A percentile compares a stretch with the other conserved stretches of the same genome.
Conservation (phyloP, 2,113 vertebrate genomes). For the Pterocles orientalis region DNA sequence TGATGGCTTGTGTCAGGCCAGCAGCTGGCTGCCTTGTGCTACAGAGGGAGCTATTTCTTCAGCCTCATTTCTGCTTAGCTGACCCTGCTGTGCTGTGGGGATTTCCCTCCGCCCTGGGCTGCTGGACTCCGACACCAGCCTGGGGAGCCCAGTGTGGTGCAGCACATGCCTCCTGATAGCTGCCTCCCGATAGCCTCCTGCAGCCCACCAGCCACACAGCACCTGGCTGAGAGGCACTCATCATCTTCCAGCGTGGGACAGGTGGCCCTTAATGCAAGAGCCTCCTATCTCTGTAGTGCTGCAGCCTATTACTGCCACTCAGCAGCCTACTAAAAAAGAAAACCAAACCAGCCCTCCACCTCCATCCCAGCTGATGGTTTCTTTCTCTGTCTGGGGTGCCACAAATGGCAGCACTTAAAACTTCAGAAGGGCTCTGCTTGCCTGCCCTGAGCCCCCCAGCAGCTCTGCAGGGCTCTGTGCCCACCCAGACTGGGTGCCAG, state of each 20-base stretch:
- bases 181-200: background rate
- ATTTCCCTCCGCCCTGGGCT: background rate
- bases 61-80: background rate
- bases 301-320: background rate
- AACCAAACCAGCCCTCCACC: background rate
- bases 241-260: background rate
- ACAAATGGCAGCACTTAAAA: background rate
- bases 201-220: background rate
- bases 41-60: background rate
- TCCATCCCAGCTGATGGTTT: background rate
- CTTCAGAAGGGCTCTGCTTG: background rate
- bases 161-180: background rate
- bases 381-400: background rate
- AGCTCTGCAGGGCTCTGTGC: background rate
- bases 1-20: background rate
- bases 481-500: background rate
- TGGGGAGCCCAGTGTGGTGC: background rate
- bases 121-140: no score
- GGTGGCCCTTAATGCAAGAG: background rate
- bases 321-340: slow-evolving; percentile 22
- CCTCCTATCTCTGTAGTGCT: background rate
- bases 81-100: rapidly evolving
- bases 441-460: background rate
- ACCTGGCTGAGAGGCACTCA: background rate
- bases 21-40: background rate